Base-by-base conservation (phyloP, 2,113 vertebrate genomes). In the Microcebus murinus region DNA sequence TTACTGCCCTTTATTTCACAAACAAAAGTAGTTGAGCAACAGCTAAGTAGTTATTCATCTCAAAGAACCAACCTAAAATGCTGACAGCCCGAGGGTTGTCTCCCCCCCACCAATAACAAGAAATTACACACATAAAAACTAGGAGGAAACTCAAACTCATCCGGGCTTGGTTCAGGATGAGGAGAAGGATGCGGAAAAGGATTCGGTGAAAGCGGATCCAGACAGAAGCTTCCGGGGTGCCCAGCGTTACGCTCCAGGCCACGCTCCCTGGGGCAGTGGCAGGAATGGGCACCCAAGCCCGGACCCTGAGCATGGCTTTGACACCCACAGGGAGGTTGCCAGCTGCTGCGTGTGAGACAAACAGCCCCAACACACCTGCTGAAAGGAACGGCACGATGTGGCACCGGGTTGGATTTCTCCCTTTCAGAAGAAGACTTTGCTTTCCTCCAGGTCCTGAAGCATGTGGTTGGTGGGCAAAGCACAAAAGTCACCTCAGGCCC, bases 271-370 rank as follows among this genome's bases (percentile, higher is more conserved):
- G 91, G 59, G 80, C 25, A 45, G 74, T 4, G 86, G 97, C 91
- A 96, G 93, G 96, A 8, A 0, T 61, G 97, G 96, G 94, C 76
- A 48, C 95, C 96, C 91, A 92, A 95, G 65, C 27, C 27, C 84
- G 90, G 97, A 83, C 97, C 94, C 89, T 90, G 94, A 96, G 86
- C 84, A 93, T 97, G 97, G 98, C 96, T 97, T 96, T 97, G 96
- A 98, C 97, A 96, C 52, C 76, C 98, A 98, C 91, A 98, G 96
- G 91, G 96, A 97, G 88, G 92, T 65, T 97, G 94, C 95, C 96
- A 74, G 97, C 73, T 94, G 94, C 98, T 97, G 91, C 74, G 17
- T 55, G 52, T 18, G 68, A 97, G 96, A 98, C 91, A 98, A 98
- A 96, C 91, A 97, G 91, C 97, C 97, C 92, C 86, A 96, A 98